A percentile compares a stretch with the other conserved stretches of the same genome.
Conservation (phyloP, 2,888 invertebrate genomes). For the Lepidochrysops patricia region DNA sequence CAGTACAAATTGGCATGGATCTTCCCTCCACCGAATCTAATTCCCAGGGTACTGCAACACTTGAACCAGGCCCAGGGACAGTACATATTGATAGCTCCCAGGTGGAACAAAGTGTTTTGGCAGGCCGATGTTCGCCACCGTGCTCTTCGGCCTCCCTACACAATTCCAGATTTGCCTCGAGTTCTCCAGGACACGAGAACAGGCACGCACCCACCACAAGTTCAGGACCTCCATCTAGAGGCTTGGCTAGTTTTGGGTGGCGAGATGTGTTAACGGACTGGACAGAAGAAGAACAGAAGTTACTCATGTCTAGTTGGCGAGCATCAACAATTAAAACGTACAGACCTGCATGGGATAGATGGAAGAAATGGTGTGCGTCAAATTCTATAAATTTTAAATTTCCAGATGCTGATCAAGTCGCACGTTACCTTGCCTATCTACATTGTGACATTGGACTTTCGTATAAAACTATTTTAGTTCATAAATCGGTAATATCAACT, state of each 20-base stretch:
- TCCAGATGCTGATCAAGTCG: conserved; percentile 16
- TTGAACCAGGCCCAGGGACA: conserved; percentile 18
- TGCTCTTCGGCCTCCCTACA: conserved; percentile 17
- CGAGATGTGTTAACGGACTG: conserved; percentile 17
- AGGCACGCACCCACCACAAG: conserved; percentile 17
- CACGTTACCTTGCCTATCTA: conserved; percentile 20
- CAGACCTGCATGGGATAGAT: conserved; percentile 19
- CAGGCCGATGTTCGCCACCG: conserved; percentile 24
- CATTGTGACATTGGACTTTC: conserved; percentile 15
- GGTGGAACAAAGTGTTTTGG: conserved; percentile 23
- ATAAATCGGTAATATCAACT: conserved; percentile 19
- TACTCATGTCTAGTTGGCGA: conserved; percentile 24
- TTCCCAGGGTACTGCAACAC: conserved; percentile 20
- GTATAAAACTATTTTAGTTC: conserved; percentile 17
- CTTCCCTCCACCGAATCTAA: conserved; percentile 21
- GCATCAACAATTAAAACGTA: conserved; percentile 24
- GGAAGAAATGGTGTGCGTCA: conserved; percentile 16
- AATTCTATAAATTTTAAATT: conserved; percentile 15
- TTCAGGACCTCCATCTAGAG: conserved; percentile 16
- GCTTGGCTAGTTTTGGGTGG: conserved; percentile 29
- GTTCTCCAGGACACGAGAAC: conserved; percentile 20
- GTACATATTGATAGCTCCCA: conserved; percentile 18
- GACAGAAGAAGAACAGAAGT: conserved; percentile 18
- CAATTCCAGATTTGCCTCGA: conserved; percentile 16
- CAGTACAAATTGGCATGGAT: conserved; percentile 20